Conservation (phyloP, 1,140 invertebrate species). For the Trypoxylus dichotomus region DNA sequence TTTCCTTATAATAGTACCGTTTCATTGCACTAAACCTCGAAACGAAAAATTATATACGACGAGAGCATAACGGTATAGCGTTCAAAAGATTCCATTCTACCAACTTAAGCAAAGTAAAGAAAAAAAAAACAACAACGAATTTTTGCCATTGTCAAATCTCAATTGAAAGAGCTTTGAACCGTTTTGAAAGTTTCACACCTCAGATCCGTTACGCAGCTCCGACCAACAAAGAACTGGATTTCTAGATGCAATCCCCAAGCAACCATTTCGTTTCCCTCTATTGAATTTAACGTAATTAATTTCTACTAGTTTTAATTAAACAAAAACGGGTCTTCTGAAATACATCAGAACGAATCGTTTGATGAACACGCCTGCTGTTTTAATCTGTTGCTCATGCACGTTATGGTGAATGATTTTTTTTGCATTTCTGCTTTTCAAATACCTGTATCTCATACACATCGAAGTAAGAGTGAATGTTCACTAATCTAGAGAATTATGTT, state of each 20-base stretch:
- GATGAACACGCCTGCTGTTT: no score
- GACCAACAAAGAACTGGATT: conserved; percentile 19
- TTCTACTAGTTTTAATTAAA: not conserved
- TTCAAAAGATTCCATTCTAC: not conserved
- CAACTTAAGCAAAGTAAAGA: not conserved
- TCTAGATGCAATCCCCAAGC: not conserved
- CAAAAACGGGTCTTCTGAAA: not conserved
- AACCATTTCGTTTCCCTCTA: not conserved
- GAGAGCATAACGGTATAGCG: conserved; percentile 11
- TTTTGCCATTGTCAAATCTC: conserved; percentile 5
- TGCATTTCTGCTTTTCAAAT: no score
- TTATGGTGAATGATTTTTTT: no score
- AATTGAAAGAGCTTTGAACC: not conserved
- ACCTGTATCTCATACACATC: no score
- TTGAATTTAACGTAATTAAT: not conserved
- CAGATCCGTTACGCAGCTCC: not conserved
- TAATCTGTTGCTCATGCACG: no score
- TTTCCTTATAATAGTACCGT: conserved; percentile 6
- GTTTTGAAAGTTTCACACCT: conserved; percentile 21
- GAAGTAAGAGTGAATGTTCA: no score
- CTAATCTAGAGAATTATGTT: no score
- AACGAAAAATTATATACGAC: not conserved
- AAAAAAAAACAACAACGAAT: conserved; percentile 1
- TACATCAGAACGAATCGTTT: no score
- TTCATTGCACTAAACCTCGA: conserved; percentile 1